Evolutionary conservation across 2,888 invertebrate species (phyloP), one percentile per base, ranked within the genome.

Genomic region (Adelphocoris suturalis): DNA sequence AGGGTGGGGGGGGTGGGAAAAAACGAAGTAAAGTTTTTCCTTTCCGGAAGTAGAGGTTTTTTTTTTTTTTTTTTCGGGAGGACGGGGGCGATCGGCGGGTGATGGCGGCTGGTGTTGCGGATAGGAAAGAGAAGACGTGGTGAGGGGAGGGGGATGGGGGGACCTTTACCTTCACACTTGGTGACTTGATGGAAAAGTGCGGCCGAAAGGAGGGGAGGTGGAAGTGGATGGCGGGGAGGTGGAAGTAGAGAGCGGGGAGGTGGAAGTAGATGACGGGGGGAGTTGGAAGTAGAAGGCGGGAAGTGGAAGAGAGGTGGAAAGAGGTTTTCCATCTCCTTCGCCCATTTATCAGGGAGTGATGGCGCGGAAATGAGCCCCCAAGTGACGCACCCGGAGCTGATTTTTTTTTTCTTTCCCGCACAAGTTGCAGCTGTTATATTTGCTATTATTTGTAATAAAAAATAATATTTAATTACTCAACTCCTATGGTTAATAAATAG

Each of bases 161-260:
- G 37, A 19, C 37, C 47, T 78, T 78, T 78, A 78, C 78, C 78
- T 78, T 78, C 78, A 78, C 78, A 78, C 78, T 85, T 61, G 85
- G 85, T 46, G 85, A 55, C 85, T 85, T 85, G 85, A 85, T 85
- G 85, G 82, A 85, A 85, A 57, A 85, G 57, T 27, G 52, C 52
- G 48, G 46, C 27, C 11, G n/a, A 14, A 2, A 46, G 2, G 23
- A 16, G 16, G 12, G 68, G 27, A 23, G 68, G 68, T 0, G 11
- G 16, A n/a, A 19, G 61, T 0, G 9, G 19, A 16, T 2, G n/a
- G 7, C 12, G 12, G 7, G 23, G 23, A 19, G 7, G 37, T 37
- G 19, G 19, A n/a, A 19, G 61, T 0, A 19, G 19, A 16, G 12
- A n/a, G 7, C 12, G 12, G 7, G 23, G 23, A 19, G 7, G 37